These are phyloP conservation scores for Coturnix japonica DNA, from an alignment of 2,113 vertebrate genomes.

Conservation along the genomic window DNA sequence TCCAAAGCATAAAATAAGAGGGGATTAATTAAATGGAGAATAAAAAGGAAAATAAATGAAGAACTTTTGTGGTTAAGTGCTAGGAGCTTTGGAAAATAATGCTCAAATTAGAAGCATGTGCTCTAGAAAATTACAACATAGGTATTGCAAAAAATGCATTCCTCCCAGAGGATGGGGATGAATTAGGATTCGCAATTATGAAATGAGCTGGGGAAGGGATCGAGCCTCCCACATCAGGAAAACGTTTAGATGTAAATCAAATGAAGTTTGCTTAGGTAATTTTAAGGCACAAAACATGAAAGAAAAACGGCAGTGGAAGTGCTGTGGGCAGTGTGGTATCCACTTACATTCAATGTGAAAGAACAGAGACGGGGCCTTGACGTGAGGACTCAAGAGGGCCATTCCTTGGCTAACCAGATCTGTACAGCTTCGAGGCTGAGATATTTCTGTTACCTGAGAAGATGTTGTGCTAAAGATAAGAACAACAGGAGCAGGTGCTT, in stretches of 20 bases:
- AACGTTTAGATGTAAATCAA: not conserved
- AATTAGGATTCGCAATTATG: not conserved
- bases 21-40: slow-evolving; percentile 41
- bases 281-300: accelerated
- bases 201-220: not conserved
- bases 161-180: slow-evolving; percentile 23
- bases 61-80: slow-evolving; percentile 55
- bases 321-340: not conserved
- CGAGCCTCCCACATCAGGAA: not conserved
- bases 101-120: slow-evolving; percentile 72
- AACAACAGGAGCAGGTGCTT: not conserved
- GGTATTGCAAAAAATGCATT: slow-evolving; percentile 63
- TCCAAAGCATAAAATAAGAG: slow-evolving; percentile 44
- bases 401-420: accelerated
- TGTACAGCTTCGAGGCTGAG: not conserved
- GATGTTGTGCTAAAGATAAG: not conserved
- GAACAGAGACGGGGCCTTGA: not conserved
- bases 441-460: not conserved
- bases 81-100: slow-evolving; percentile 65
- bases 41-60: slow-evolving; percentile 59
- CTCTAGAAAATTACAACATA: slow-evolving; percentile 56
- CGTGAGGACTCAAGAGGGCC: not conserved
- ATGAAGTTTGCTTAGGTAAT: accelerated
- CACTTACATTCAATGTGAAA: accelerated
- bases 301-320: not conserved